Conservation (phyloP, 2,888 invertebrate species). For the Nycteola revayana region DNA sequence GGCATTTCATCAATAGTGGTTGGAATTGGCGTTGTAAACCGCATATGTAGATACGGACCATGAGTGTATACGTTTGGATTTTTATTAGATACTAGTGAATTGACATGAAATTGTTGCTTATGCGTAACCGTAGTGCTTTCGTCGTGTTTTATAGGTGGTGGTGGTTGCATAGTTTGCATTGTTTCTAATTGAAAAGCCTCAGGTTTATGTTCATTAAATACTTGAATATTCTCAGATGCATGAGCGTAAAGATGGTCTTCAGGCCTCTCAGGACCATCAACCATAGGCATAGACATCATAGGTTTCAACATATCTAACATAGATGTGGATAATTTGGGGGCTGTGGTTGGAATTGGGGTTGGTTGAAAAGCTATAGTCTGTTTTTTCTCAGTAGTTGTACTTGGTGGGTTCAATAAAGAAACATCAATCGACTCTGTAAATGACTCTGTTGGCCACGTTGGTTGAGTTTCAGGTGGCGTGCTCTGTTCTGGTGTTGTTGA, state of each 20-base stretch:
- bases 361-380: conserved; percentile 35
- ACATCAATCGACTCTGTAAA: conserved; percentile 39
- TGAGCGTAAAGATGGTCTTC: conserved; percentile 72
- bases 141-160: conserved; percentile 54
- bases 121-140: conserved; percentile 42
- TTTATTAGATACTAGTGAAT: conserved; percentile 45
- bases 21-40: conserved; percentile 74
- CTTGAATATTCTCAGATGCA: conserved; percentile 66
- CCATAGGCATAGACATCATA: conserved; percentile 75
- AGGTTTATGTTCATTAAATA: conserved; percentile 55
- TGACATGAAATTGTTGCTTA: conserved; percentile 45
- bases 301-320: conserved; percentile 66
- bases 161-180: conserved; percentile 84
- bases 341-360: conserved; percentile 35
- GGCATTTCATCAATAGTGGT: conserved; percentile 56
- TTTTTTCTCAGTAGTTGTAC: conserved; percentile 48
- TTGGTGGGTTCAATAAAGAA: conserved; percentile 43
- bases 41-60: conserved; percentile 71
- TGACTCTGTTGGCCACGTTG: conserved; percentile 43
- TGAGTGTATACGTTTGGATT: conserved; percentile 48
- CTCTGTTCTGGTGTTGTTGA: conserved; percentile 19
- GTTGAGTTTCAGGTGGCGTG: conserved; percentile 28
- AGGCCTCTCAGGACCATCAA: conserved; percentile 59
- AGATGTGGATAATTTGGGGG: conserved; percentile 42
- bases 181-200: conserved; percentile 65